Conservation (phyloP, 2,113 vertebrate species). For the Zosterops borbonicus region DNA sequence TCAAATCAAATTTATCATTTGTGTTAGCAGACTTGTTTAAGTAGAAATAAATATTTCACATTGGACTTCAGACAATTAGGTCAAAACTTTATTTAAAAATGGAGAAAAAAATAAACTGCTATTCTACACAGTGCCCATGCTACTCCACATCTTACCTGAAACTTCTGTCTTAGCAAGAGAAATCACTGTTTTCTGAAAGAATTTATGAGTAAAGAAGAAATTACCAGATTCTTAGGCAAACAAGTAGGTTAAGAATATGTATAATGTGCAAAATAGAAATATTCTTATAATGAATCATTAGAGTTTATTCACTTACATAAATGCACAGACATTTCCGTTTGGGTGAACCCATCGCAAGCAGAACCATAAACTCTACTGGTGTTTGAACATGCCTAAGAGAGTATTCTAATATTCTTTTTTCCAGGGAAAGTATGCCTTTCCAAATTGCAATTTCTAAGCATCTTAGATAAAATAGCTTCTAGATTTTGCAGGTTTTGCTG, state of each 20-base stretch:
- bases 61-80: background rate
- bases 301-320: background rate
- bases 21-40: slow-evolving; percentile 6
- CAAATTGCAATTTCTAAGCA: background rate
- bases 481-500: background rate
- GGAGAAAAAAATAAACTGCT: background rate
- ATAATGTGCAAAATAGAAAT: background rate
- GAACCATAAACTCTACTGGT: background rate
- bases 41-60: slow-evolving; percentile 5
- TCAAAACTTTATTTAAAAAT: slow-evolving; percentile 3
- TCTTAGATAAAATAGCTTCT: background rate
- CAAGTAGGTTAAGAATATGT: background rate
- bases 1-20: slow-evolving; percentile 41
- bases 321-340: background rate
- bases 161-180: background rate
- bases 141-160: background rate
- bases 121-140: background rate
- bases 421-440: background rate
- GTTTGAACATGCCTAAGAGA: background rate
- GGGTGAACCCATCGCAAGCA: background rate
- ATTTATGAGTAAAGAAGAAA: background rate
- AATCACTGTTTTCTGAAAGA: background rate
- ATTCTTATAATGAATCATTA: background rate
- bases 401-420: background rate
- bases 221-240: background rate